Evolutionary conservation across 2,113 vertebrate genomes (phyloP), one percentile per base, ranked within the genome.

Genomic region (Platycercus adscitus): DNA sequence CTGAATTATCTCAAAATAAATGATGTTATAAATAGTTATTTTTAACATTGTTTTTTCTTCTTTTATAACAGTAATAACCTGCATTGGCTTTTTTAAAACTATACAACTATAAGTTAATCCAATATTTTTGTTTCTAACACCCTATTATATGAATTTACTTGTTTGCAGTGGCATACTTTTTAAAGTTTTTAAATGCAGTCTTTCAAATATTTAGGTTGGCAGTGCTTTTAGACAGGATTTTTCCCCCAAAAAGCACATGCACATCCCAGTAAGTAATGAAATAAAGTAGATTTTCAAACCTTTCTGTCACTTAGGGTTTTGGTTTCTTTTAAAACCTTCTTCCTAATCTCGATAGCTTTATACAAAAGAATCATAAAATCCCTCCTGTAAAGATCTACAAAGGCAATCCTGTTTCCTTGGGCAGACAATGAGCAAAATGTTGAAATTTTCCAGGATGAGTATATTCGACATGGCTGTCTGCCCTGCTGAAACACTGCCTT

Each of bases 1-100:
- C 60, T 89, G 60, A 94, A 96, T 95, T 88, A 93, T 71, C 78
- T 91, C 75, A 72, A 64, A 95, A 92, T 84, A 96, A 95, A 77
- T 83, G 28, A 89, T 53, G 53, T 25, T 58, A 83, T 37, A 92
- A 84, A 95, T 18, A 73, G 61, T 46, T 49, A 91, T 95, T 95
- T 89, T 69, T 26, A 91, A 63, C 10, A 50, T 15, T n/a, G 31
- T 11, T 41, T 41, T 41, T 15, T 43, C 16, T 77, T 89, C 70
- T 86, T 88, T 9, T 10, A 69, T 53, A 94, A 81, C 55, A 92
- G 83, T 79, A 91, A 91, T 46, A 81, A 88, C 84, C 69, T 68
- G 47, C 71, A 80, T 86, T 44, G 75, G 24, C 31, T 78, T 37
- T 87, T 81, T 63, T 55, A n/a, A 84, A 95, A 56, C 10, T 21